A percentile compares a stretch with the other conserved stretches of the same genome.
Conservation (phyloP, 2,113 vertebrate genomes). For the Dascyllus trimaculatus region DNA sequence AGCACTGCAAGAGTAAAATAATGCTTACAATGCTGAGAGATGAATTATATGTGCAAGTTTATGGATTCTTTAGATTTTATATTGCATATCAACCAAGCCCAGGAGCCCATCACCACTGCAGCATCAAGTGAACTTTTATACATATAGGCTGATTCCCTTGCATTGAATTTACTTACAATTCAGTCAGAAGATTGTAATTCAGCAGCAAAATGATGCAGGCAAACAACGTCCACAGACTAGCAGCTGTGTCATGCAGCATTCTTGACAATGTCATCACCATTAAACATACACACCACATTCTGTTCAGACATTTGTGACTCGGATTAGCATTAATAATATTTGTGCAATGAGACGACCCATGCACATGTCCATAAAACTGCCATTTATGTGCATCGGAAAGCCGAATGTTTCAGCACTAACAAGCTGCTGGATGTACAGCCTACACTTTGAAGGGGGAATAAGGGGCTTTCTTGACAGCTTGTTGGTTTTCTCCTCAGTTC, state of each 20-base stretch:
- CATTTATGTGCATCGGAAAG: constrained; percentile 1
- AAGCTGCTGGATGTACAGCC: not conserved
- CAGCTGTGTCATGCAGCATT: too few relatives aligned
- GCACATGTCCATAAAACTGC: not conserved
- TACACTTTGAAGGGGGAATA: not conserved
- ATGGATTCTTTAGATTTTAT: too few relatives aligned
- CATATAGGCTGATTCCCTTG: too few relatives aligned
- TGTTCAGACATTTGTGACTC: not conserved
- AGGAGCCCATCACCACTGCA: too few relatives aligned
- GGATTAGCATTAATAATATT: not conserved
- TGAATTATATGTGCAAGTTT: not conserved
- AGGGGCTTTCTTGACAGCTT: not conserved
- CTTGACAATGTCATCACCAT: too few relatives aligned
- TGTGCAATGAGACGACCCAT: not conserved
- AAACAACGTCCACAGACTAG: too few relatives aligned
- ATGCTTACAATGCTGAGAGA: not conserved
- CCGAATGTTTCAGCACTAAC: not conserved
- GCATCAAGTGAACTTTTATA: too few relatives aligned
- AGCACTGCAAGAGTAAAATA: not conserved
- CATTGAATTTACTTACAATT: too few relatives aligned
- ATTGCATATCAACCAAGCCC: too few relatives aligned
- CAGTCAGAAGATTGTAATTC: too few relatives aligned
- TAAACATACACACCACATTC: too few relatives aligned
- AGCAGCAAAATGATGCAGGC: too few relatives aligned
- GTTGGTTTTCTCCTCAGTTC: not conserved